A percentile compares a stretch with the other conserved stretches of the same genome.
Conservation (phyloP, 2,797 vertebrate genomes). For the Crenuchus spilurus region DNA sequence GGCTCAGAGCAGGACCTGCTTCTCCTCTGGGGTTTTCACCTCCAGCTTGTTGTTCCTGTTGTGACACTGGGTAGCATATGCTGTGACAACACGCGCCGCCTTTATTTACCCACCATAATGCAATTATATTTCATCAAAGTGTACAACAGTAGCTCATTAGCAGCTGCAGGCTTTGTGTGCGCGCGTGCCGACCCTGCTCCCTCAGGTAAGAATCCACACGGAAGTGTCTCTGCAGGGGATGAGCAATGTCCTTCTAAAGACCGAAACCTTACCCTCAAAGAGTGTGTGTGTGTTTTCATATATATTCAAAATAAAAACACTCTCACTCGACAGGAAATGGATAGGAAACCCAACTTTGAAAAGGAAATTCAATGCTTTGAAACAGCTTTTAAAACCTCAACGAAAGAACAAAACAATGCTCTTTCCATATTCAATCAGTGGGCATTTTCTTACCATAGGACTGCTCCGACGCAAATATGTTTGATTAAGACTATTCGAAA, state of each 20-base stretch:
- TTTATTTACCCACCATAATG: constrained; percentile 95
- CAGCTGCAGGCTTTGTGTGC: constrained; percentile 83
- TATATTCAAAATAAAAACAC: neutral
- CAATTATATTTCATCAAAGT: constrained; percentile 97
- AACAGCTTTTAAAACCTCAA: no score
- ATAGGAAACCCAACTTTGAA: no score
- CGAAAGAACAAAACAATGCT: no score
- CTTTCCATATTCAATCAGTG: no score
- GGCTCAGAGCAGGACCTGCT: constrained; percentile 58
- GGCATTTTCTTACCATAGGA: no score
- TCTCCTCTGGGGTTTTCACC: constrained; percentile 62
- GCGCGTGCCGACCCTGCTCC: constrained; percentile 74
- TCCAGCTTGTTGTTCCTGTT: constrained; percentile 83
- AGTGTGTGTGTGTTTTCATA: neutral
- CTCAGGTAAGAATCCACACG: constrained; percentile 75
- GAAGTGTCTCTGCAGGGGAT: constrained; percentile 55
- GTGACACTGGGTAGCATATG: constrained; percentile 90
- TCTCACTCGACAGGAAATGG: no score
- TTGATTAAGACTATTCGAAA: no score
- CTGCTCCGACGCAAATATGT: no score
- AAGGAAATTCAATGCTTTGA: no score
- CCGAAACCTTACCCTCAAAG: constrained; percentile 2
- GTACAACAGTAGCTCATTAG: constrained; percentile 98
- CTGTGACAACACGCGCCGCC: constrained; percentile 92
- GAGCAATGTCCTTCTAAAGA: constrained; percentile 45